These are phyloP conservation scores for Pseudorhombus dupliciocellatus DNA, from an alignment of 2,113 vertebrate genomes.

Conservation along the genomic window DNA sequence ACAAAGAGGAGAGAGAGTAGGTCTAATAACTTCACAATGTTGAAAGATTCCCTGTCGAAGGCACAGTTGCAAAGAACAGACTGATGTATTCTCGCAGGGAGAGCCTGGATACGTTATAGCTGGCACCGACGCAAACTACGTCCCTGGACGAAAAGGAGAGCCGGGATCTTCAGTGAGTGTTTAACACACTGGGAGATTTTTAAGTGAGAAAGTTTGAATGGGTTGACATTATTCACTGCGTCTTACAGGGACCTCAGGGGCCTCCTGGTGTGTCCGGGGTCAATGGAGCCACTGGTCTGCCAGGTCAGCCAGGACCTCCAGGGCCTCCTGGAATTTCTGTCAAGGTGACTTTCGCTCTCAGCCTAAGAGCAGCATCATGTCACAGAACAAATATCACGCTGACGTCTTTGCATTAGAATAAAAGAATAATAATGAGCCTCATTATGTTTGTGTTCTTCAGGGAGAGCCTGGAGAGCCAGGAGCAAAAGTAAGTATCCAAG, in stretches of 20 bases:
- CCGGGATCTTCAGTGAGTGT: constrained; percentile 85
- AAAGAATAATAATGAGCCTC: not conserved
- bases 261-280: constrained; percentile 68
- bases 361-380: not conserved
- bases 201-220: not conserved
- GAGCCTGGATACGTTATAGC: constrained; percentile 88
- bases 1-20: constrained; percentile 90
- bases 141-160: constrained; percentile 85
- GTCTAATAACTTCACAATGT: constrained; percentile 44
- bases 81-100: constrained; percentile 74
- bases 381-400: not conserved
- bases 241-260: constrained; percentile 78
- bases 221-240: not conserved
- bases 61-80: not conserved
- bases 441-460: constrained; percentile 71
- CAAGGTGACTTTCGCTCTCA: constrained; percentile 78
- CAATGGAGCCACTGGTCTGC: constrained; percentile 77
- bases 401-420: too few species aligned
- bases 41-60: not conserved
- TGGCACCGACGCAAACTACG: constrained; percentile 79
- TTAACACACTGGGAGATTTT: not conserved
- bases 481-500: constrained; percentile 78
- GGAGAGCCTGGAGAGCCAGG: constrained; percentile 85
- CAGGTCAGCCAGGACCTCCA: constrained; percentile 76
- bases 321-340: constrained; percentile 83